Evolutionary conservation across 2,113 vertebrate species (phyloP), one percentile per base, ranked within the genome.

Genomic region (Bubo bubo): DNA sequence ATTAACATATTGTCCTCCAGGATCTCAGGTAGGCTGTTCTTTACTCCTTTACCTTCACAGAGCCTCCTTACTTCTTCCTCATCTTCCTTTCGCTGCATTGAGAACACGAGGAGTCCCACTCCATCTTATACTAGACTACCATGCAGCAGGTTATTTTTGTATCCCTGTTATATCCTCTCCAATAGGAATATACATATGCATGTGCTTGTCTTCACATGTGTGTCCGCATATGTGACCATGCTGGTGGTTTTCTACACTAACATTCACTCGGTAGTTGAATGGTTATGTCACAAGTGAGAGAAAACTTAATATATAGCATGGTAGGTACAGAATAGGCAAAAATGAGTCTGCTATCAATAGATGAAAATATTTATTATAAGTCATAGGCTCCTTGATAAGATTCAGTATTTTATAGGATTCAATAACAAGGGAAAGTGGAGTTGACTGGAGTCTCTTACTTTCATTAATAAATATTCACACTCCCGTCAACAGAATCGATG

Each of bases 391-490:
- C 67, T 67, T 83, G 34, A 30, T 50, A 72, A 39, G 43, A 71
- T 79, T 79, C 32, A 35, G 28, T 28, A 82, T 28, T 20, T 88
- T 50, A 16, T 70, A 86, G 43, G 34, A 75, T 53, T 86, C 37
- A 52, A 19, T 55, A 86, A 62, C 27, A 93, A 72, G 41, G 66
- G 37, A 53, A 90, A 68, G 37, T 41, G 49, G 35, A 85, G 26
- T 59, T 80, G n/a, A 87, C 66, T 27, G 35, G 68, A 27, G 47
- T 26, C 64, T 58, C 75, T 39, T 60, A 45, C 28, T 79, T 60
- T 71, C 32, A n/a, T 47, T 28, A 88, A 26, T 30, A 95, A 83
- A 76, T 81, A 93, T 75, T 86, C 32, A 86, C 18, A 86, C 18
- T 35, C 49, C 37, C 49, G 19, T 84, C 55, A 60, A 62, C 53